Evolutionary conservation across 2,888 invertebrate species (phyloP), one percentile per base, ranked within the genome.

Genomic region (Crocallis elinguaria): DNA sequence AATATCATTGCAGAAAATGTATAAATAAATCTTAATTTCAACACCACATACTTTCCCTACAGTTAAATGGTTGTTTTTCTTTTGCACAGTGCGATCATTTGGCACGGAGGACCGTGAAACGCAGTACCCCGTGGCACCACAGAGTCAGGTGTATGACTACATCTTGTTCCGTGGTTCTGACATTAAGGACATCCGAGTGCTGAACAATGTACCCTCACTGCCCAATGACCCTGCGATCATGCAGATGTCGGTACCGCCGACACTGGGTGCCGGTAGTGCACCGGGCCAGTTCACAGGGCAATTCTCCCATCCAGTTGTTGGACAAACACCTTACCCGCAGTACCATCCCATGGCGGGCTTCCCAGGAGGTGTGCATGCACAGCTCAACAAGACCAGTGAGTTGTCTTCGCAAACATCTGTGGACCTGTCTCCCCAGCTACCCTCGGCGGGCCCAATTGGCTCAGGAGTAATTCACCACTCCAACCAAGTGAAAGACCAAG

Each of bases 201-300:
- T 99, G 57, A 97, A 96, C 88, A 96, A 95, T 92, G 95, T 95
- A 45, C 94, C 95, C 63, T 94, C 96, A 44, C 92, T 97, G 77
- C 97, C 97, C 61, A 98, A 98, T 91, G 99, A 99, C 93, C 99
- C 99, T 54, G 99, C 99, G 58, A 99, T 99, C 88, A 98, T 99
- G 92, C 95, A 96, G 93, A 94, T 96, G 88, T 96, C 96, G 59
- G 94, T 96, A 74, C 95, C 95, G 30, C 95, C 96, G 33, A 93
- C 94, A 41, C 91, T 95, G 76, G 93, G 93, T 14, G 92, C 93
- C 5, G 92, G 93, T 69, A 93, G 82, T 72, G 94, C 93, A 75
- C 93, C 91, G 0, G 88, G 89, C 58, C 95, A 94, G 78, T 93
- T 93, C 62, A 77, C 87, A 7, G 91, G 88, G 29, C 94, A 94